Conservation (phyloP, 1,140 invertebrate genomes). For the Apis laboriosa region DNA sequence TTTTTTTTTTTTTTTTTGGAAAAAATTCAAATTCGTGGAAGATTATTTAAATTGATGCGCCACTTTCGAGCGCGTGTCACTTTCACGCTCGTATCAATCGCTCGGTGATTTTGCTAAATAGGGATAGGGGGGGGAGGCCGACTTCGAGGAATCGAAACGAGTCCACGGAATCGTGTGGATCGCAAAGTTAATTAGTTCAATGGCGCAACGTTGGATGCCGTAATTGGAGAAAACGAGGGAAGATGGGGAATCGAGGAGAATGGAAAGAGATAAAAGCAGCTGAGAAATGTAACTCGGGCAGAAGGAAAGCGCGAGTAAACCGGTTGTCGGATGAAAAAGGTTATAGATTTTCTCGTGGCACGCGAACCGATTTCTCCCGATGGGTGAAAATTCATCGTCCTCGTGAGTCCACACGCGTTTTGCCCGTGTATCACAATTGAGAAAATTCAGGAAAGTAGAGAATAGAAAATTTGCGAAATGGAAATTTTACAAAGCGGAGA, state of each 20-base stretch:
- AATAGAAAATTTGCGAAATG: too few species aligned
- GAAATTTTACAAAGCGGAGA: too few species aligned
- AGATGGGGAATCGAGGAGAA: background rate
- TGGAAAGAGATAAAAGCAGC: too few species aligned
- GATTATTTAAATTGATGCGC: background rate
- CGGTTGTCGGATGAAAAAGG: conserved; percentile 34
- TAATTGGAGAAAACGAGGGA: conserved; percentile 54
- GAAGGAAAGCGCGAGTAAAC: conserved; percentile 45
- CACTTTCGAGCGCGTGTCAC: conserved; percentile 17
- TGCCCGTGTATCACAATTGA: background rate
- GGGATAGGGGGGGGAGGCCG: too few species aligned
- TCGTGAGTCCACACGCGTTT: background rate
- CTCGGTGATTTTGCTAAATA: conserved; percentile 3
- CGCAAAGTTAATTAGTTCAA: conserved; percentile 17
- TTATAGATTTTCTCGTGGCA: conserved; percentile 31
- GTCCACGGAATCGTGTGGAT: background rate
- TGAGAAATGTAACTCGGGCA: conserved; percentile 17
- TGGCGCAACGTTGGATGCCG: background rate
- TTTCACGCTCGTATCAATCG: conserved; percentile 38
- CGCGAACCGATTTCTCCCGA: conserved; percentile 34
- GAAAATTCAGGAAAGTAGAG: too few species aligned
- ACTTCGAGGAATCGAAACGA: conserved; percentile 7
- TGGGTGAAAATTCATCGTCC: conserved; percentile 27
- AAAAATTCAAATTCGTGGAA: too few species aligned
- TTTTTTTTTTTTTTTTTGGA: too few species aligned